A percentile compares a stretch with the other conserved stretches of the same genome.
Conservation (phyloP, 2,797 vertebrate species). For the Rhyacichthys aspro region DNA sequence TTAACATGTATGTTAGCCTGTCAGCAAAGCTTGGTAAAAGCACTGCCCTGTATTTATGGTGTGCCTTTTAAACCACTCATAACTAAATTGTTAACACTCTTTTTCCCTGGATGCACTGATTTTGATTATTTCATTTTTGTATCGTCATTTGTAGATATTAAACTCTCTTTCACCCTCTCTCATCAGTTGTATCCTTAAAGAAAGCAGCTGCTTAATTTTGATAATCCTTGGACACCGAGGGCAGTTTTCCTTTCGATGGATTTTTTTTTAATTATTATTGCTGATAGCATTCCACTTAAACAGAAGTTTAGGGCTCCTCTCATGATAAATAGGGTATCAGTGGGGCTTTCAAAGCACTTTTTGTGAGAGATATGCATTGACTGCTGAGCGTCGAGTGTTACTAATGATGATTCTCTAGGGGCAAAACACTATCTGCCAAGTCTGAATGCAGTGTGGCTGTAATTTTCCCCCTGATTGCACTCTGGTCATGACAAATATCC, state of each 20-base stretch:
- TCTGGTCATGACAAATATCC: slow-evolving; percentile 71
- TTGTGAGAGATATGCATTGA: slow-evolving; percentile 63
- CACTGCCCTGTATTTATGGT: slow-evolving; percentile 15
- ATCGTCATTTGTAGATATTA: slow-evolving; percentile 41
- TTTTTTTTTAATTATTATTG: slow-evolving; percentile 48
- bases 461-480: slow-evolving; percentile 76
- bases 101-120: slow-evolving; percentile 16
- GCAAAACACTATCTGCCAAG: slow-evolving; percentile 71
- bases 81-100: slow-evolving; percentile 36
- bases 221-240: slow-evolving; percentile 43
- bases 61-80: slow-evolving; percentile 30
- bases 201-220: slow-evolving; percentile 46
- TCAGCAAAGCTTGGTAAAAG: slow-evolving; percentile 8
- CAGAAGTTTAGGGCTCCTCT: slow-evolving; percentile 54
- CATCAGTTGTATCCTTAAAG: slow-evolving; percentile 41
- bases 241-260: slow-evolving; percentile 36
- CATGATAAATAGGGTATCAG: slow-evolving; percentile 49
- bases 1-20: neutral
- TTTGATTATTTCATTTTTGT: slow-evolving; percentile 45
- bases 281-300: slow-evolving; percentile 45
- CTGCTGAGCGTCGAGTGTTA: slow-evolving; percentile 67
- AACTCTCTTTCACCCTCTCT: slow-evolving; percentile 20
- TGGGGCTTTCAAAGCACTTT: slow-evolving; percentile 60
- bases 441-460: slow-evolving; percentile 63
- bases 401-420: slow-evolving; percentile 75